Evolutionary conservation across 2,797 vertebrate species (phyloP).

Genomic region (Sciurus carolinensis): DNA sequence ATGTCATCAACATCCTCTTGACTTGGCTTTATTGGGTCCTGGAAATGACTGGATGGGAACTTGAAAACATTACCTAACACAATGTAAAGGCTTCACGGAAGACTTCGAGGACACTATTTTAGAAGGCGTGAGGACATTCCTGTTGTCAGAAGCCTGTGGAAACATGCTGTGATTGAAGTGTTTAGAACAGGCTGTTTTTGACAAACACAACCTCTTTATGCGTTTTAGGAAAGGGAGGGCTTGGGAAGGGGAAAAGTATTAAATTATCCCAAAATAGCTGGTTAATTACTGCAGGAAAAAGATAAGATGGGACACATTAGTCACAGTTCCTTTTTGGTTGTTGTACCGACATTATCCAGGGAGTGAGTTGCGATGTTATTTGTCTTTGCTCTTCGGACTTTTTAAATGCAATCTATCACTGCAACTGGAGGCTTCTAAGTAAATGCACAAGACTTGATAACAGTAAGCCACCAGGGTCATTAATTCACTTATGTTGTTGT

Average conservation of each 20-base stretch:
- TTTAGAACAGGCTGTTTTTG: conserved; percentile 46
- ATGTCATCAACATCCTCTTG: not conserved
- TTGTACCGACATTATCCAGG: conserved; percentile 80
- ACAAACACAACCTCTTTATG: conserved; percentile 61
- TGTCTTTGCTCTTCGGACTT: conserved; percentile 58
- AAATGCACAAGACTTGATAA: conserved; percentile 24
- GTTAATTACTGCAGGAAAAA: conserved; percentile 86
- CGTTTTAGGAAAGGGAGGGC: conserved; percentile 81
- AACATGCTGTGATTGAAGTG: conserved; percentile 10
- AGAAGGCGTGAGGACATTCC: not conserved
- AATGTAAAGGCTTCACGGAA: not conserved
- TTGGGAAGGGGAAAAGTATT: conserved; percentile 75
- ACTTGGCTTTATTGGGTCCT: not conserved
- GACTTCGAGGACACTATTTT: not conserved
- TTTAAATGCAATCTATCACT: conserved; percentile 4
- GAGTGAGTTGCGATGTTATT: conserved; percentile 64
- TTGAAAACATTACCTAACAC: not conserved
- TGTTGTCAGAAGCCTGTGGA: conserved; percentile 15
- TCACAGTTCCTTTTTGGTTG: conserved; percentile 86
- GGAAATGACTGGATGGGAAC: not conserved
- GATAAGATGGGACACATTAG: conserved; percentile 85
- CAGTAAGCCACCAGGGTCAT: not conserved
- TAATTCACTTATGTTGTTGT: not conserved
- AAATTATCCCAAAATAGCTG: conserved; percentile 84
- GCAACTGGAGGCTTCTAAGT: not conserved